Base-by-base conservation (phyloP, 2,797 vertebrate genomes). In the Ceryle rudis region DNA sequence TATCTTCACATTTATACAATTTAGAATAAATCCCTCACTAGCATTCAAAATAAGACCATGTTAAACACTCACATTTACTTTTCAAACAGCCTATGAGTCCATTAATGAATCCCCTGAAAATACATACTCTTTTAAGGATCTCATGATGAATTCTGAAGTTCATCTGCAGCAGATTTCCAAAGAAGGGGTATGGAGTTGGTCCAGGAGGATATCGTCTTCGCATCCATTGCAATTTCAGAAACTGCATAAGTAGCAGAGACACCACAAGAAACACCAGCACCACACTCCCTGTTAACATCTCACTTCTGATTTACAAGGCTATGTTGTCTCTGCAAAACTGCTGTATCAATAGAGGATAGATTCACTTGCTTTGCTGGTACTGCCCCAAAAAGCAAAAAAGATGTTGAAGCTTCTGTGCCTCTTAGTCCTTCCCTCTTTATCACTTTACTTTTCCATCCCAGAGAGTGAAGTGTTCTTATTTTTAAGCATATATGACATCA, bases 161-260 rank as follows among this genome's bases (percentile, higher is more conserved):
- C 26, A 97, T 96, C 51, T 97, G 96, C 95, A 96, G 94, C 41
- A 97, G 74, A 54, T 96, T 97, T 82, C 97, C 97, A 28, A 97
- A 31, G 17, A 97, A 4, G 23, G 96, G 97, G 21, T 96, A 71
- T 4, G 97, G 89, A 57, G 81, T 74, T 5, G 94, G 97, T 19
- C 97, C 97, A 3, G 98, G 97, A 81, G 96, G 98, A 52, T 96
- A 35, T 9, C 0, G 22, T 51, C 60, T 87, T 84, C 91, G 41
- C 28, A 69, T 61, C 93, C 94, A 55, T 49, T 37, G 95, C 29
- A 97, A 21, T 62, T 61, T 65, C 11, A 85, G 49, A 58, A 96
- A 94, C 55, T 95, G 54, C 75, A 92, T 13, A 25, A 79, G 33
- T 28, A 97, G 47, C 55, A 97, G 88, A 78, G 33, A 93, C 19